phyloP scores from a whole-genome alignment of 1,140 invertebrate species.

The Brachionus asplanchnoidis region DNA sequence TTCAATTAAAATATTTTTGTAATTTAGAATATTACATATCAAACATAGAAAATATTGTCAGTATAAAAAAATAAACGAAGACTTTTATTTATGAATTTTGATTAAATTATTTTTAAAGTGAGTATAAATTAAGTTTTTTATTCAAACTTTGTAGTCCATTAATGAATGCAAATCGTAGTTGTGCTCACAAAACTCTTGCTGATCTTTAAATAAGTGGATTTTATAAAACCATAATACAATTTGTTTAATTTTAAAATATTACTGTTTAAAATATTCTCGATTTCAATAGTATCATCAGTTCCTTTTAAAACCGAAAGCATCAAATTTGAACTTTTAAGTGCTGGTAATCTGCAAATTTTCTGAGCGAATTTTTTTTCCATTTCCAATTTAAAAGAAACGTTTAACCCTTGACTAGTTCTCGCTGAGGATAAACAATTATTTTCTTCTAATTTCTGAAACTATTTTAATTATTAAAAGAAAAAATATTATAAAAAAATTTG shows the following conservation, averaged over 20 bases:
- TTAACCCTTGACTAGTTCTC: conserved; percentile 9
- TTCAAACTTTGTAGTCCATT: neutral
- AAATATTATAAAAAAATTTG: neutral
- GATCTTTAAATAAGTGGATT: neutral
- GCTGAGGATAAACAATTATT: neutral
- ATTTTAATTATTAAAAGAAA: neutral
- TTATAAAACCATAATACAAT: too few species aligned
- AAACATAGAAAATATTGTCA: too few species aligned
- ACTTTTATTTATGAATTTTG: neutral
- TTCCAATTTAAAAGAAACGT: conserved; percentile 22
- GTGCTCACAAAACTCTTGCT: conserved; percentile 16
- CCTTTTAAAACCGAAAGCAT: conserved; percentile 24
- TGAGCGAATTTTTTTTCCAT: conserved; percentile 9
- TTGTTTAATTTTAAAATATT: neutral
- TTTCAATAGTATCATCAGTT: conserved; percentile 14
- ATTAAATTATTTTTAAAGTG: neutral
- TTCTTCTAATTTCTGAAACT: neutral
- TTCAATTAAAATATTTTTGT: too few species aligned
- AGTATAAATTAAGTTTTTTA: too few species aligned
- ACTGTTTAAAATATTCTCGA: conserved; percentile 38
- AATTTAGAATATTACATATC: too few species aligned
- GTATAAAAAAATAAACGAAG: neutral
- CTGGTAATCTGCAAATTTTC: conserved; percentile 33
- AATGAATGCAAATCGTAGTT: conserved; percentile 12
- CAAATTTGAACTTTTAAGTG: conserved; percentile 17